Base-by-base conservation (phyloP, 2,113 vertebrate species). In the Ranitomeya variabilis region DNA sequence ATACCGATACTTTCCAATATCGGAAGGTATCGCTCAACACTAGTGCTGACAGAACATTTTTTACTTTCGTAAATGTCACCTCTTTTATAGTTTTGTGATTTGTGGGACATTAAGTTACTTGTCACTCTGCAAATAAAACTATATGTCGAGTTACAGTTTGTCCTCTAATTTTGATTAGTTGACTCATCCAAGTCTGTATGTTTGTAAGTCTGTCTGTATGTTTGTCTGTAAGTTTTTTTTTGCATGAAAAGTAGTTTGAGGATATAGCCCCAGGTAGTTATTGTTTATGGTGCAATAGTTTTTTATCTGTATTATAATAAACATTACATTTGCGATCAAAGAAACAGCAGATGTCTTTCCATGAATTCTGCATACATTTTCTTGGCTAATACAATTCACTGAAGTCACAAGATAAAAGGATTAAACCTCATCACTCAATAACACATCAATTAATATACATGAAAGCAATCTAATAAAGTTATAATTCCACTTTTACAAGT, bases 401-500 rank as follows among this genome's bases (percentile, higher is more conserved):
- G 74, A 77, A 77, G n/a, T 77, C 74, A 52, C 18, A 52, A 52
- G 16, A 77, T 77, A 52, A 77, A 52, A 77, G 45, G 37, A 51
- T 77, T 45, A 52, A 52, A 7, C 7, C 23, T 21, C 74, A 51
- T 77, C 74, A 21, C 37, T 52, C 45, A 52, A 7, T 52, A 74
- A 45, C 37, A 45, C 37, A 45, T 45, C 37, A 45, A 45, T 45
- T 45, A 45, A 37, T 51, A 6, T 37, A 51, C 74, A 77, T 77
- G 18, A 21, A 77, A 52, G 16, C 45, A 51, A 51, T 77, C 11
- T 77, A 77, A 37, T 52, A 6, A 77, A 45, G 7, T 37, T 9
- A 77, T 5, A 77, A 19, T 52, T 52, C 23, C 51, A 52, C 74
- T 77, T 77, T 77, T 77, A 73, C 69, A 73, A 73, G 69, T 16